phyloP scores from a whole-genome alignment of 2,113 vertebrate species.

The Nanorana parkeri region DNA sequence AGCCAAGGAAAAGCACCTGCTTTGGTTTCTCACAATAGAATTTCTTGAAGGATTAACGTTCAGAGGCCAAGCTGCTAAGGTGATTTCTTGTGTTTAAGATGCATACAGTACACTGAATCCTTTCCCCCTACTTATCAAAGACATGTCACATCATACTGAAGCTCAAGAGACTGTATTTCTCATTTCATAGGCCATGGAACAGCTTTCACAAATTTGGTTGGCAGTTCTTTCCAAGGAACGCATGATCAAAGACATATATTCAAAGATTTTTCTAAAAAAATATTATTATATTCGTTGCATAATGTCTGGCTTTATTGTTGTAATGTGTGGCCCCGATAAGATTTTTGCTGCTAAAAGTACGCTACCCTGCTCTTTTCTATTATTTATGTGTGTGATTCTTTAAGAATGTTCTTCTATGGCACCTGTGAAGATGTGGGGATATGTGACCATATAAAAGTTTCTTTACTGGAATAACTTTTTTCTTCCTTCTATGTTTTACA shows the following conservation, averaged over 20 bases:
- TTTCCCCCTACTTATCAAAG: conserved; percentile 53
- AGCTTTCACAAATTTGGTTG: conserved; percentile 51
- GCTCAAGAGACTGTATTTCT: conserved; percentile 55
- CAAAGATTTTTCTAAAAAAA: conserved; percentile 43
- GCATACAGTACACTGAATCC: conserved; percentile 50
- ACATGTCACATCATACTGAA: conserved; percentile 51
- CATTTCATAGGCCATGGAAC: conserved; percentile 53
- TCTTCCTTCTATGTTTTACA: too few relatives aligned
- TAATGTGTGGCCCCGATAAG: conserved; percentile 12
- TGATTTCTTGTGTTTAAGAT: conserved; percentile 56
- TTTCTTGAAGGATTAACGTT: conserved; percentile 53
- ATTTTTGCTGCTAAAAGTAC: background rate
- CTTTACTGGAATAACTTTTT: too few relatives aligned
- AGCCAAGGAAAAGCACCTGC: conserved; percentile 48
- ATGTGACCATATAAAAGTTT: background rate
- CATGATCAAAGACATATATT: conserved; percentile 49
- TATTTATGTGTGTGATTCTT: conserved; percentile 33
- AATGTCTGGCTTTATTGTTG: conserved; percentile 40
- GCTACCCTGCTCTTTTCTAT: too few relatives aligned
- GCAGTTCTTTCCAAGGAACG: conserved; percentile 42
- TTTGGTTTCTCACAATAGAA: conserved; percentile 52
- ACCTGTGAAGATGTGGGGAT: background rate
- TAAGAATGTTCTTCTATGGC: background rate
- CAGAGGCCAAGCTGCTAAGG: conserved; percentile 54
- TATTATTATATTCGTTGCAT: conserved; percentile 46